Percentiles rank a stretch among this genome's conserved stretches.
Evolutionary conservation across 1,140 invertebrate species (phyloP).

Genomic region (Eumaeus atala): DNA sequence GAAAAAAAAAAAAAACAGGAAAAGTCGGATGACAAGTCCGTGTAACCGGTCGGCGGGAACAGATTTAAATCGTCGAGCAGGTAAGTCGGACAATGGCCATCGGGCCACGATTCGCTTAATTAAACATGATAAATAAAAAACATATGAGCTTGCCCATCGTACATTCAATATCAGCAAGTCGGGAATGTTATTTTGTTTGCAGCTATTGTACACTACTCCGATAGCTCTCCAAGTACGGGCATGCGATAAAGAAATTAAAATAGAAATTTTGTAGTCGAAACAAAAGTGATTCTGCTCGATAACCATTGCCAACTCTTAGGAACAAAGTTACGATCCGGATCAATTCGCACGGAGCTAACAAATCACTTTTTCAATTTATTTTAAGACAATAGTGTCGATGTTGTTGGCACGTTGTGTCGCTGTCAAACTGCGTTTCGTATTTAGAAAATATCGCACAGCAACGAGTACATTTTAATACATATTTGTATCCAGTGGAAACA

Average conservation of each 20-base stretch:
- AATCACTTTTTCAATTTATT: conserved; percentile 12
- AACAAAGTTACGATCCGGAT: not conserved
- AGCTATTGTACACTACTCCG: conserved; percentile 16
- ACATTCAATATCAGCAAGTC: conserved; percentile 38
- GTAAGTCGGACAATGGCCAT: conserved; percentile 69
- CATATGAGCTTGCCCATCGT: conserved; percentile 34
- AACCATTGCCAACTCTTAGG: not conserved
- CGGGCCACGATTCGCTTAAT: conserved; percentile 66
- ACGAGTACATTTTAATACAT: not conserved
- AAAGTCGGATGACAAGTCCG: conserved; percentile 50
- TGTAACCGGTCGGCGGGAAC: conserved; percentile 52
- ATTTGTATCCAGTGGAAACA: too few relatives aligned
- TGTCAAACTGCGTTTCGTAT: not conserved
- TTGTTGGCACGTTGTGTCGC: not conserved
- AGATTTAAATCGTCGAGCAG: conserved; percentile 63
- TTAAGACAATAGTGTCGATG: conserved; percentile 6
- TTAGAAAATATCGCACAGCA: conserved; percentile 9
- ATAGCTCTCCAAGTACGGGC: conserved; percentile 2
- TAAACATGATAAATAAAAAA: conserved; percentile 69
- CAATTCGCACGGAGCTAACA: not conserved
- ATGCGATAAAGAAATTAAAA: conserved; percentile 18
- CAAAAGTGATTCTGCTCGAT: not conserved
- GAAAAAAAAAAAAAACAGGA: conserved; percentile 40
- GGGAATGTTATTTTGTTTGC: conserved; percentile 26
- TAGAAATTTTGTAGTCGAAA: conserved; percentile 16